Conservation (phyloP, 2,113 vertebrate genomes). For the Astur gentilis region DNA sequence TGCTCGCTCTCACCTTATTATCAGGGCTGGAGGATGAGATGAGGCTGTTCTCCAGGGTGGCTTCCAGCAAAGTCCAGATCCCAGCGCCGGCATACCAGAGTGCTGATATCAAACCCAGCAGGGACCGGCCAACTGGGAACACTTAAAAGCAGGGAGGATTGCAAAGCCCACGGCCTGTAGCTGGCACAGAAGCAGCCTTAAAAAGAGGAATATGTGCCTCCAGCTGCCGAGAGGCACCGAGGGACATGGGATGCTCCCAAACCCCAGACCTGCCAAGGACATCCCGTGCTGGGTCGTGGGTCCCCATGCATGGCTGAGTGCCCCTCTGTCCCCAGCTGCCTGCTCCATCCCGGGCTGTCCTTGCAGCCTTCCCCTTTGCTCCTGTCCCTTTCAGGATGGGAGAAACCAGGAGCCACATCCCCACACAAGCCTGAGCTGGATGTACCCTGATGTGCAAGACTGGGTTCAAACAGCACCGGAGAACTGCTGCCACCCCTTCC, state of each 20-base stretch:
- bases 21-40: neutral
- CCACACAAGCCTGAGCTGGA: accelerated
- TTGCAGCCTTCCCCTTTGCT: neutral
- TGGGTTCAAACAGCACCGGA: neutral
- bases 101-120: neutral
- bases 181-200: neutral
- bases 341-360: neutral
- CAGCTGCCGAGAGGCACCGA: neutral
- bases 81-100: neutral
- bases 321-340: neutral
- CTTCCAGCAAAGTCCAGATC: neutral
- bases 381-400: neutral
- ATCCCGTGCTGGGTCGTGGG: accelerated
- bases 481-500: neutral
- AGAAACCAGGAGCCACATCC: neutral
- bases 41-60: neutral
- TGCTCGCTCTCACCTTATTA: neutral
- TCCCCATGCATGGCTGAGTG: neutral
- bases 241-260: neutral
- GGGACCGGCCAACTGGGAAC: neutral
- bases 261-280: neutral
- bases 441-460: too few species aligned
- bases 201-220: neutral
- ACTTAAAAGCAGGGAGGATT: neutral
- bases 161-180: neutral